Evolutionary conservation across 2,888 invertebrate genomes (phyloP), one percentile per base, ranked within the genome.

Genomic region (Drosophila fungiperda): DNA sequence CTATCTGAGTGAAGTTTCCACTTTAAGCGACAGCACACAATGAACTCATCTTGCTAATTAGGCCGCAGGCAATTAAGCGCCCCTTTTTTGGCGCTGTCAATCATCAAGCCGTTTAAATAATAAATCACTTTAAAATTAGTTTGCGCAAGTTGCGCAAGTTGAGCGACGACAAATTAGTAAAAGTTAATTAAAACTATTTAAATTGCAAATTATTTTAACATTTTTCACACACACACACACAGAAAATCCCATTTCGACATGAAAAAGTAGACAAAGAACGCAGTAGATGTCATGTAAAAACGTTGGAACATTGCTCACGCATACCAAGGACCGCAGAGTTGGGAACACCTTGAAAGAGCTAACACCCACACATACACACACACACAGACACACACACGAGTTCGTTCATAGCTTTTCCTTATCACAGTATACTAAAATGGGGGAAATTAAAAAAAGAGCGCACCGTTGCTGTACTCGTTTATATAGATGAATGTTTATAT

Each of bases 111-210:
- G 84, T 87, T 90, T 87, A 82, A 87, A 90, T 90, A 90, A 90
- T 90, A 90, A 90, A 87, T 87, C 89, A 89, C 85, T 90, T 90
- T 89, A 89, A 87, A 87, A 87, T 87, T 89, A 90, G 87, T 87
- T 87, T 90, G 84, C 89, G 55, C 89, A 83, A 88, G 73, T 73
- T 76, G 66, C 40, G 74, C 71, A 70, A 80, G 80, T 73, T 79
- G 66, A 70, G 67, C 70, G 74, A 36, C 74, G 79, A 64, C 80
- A 81, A 82, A 80, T 80, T 82, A 83, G 77, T 82, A 78, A 90
- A 82, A 82, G 85, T 87, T 90, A 90, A 90, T 90, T 89, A 90
- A 88, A 90, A 90, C 82, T 89, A 89, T 88, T 90, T 88, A 86
- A 88, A 88, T 89, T 88, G 90, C 88, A 88, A 88, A 90, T 90